These are phyloP conservation scores for Diplazon laetatorius DNA, from an alignment of 2,888 invertebrate genomes.

Conservation along the genomic window DNA sequence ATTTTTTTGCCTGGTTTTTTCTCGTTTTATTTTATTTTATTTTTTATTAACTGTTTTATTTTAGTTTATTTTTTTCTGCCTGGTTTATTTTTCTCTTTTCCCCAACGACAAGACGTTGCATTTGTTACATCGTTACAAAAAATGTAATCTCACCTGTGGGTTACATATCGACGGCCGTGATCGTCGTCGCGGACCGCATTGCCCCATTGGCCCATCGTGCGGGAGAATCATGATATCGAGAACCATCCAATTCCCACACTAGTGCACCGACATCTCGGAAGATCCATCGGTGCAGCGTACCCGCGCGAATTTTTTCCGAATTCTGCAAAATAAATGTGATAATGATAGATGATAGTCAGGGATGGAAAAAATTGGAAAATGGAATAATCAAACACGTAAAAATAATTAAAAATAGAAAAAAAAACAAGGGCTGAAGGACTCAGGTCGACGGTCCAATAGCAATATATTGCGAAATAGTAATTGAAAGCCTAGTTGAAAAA, in stretches of 20 bases:
- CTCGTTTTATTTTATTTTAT: neutral
- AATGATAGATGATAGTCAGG: too few relatives aligned
- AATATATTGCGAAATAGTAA: too few relatives aligned
- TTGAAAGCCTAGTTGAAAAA: too few relatives aligned
- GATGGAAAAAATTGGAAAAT: too few relatives aligned
- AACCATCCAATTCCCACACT: constrained; percentile 12
- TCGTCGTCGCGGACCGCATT: constrained; percentile 51
- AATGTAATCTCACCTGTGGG: constrained; percentile 67
- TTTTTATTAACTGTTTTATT: neutral
- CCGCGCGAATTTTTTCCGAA: constrained; percentile 18
- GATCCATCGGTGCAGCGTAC: constrained; percentile 64
- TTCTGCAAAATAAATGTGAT: constrained; percentile 15
- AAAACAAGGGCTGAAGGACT: too few relatives aligned
- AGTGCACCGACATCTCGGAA: constrained; percentile 49
- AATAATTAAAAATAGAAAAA: too few relatives aligned
- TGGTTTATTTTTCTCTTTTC: too few relatives aligned
- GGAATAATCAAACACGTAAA: too few relatives aligned
- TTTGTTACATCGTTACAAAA: too few relatives aligned
- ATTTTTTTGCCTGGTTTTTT: constrained; percentile 12
- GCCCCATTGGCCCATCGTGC: constrained; percentile 9
- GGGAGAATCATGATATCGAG: constrained; percentile 18
- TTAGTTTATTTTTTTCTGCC: constrained; percentile 15
- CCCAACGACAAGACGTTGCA: too few relatives aligned
- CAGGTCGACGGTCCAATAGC: too few relatives aligned
- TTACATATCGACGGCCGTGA: constrained; percentile 70